phyloP scores from a whole-genome alignment of 2,113 vertebrate species.

The Chiloscyllium plagiosum region DNA sequence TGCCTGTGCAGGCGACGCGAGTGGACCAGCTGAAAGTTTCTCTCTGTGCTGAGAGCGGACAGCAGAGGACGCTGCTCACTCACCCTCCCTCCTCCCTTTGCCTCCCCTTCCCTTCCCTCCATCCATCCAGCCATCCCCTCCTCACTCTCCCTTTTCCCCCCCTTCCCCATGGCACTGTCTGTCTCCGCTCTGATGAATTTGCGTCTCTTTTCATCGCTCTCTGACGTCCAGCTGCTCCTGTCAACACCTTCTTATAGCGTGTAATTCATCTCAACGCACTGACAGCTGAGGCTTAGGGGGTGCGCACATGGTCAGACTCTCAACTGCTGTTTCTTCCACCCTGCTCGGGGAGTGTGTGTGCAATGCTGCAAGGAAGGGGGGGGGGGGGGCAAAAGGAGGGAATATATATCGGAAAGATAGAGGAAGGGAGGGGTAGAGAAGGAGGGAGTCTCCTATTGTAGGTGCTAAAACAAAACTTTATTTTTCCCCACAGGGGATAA shows the following conservation, averaged over 20 bases:
- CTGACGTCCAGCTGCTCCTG: slow-evolving; percentile 94
- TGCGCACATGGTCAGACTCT: slow-evolving; percentile 44
- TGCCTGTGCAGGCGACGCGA: neutral
- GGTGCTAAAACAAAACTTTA: neutral
- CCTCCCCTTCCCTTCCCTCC: neutral
- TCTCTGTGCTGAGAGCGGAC: neutral
- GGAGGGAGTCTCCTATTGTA: neutral
- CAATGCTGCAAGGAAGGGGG: no score
- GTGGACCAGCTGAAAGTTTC: neutral
- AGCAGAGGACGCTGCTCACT: slow-evolving; percentile 35
- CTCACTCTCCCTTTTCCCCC: slow-evolving; percentile 46
- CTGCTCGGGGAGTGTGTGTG: neutral
- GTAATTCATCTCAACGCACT: slow-evolving; percentile 84
- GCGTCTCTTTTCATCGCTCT: slow-evolving; percentile 85
- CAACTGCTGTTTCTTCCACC: neutral
- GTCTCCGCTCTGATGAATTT: slow-evolving; percentile 77
- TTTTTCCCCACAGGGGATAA: neutral
- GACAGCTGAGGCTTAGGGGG: slow-evolving; percentile 79
- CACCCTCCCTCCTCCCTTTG: neutral
- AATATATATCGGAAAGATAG: no score
- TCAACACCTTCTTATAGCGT: slow-evolving; percentile 91
- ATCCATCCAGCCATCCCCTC: slow-evolving; percentile 43
- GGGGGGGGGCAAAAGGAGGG: neutral
- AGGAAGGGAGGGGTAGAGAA: no score
- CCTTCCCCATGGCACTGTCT: slow-evolving; percentile 61